Conservation (phyloP, 2,113 vertebrate species). For the Zootoca vivipara region DNA sequence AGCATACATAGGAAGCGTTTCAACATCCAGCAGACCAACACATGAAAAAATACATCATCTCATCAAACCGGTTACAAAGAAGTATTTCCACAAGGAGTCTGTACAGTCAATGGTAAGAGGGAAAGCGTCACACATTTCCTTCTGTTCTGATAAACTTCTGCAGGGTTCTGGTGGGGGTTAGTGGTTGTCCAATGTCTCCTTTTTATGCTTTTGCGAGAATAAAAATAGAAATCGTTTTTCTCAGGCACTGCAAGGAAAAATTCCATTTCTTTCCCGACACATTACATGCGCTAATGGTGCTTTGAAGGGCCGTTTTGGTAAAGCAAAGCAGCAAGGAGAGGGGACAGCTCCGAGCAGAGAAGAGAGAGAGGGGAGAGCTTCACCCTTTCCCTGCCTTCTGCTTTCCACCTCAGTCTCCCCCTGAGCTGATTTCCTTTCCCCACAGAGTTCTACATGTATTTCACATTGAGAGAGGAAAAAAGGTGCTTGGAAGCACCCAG, state of each 20-base stretch:
- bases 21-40: constrained; percentile 45
- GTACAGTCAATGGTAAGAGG: neutral
- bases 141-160: neutral
- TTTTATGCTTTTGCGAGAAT: neutral
- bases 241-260: neutral
- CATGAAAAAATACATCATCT: constrained; percentile 59
- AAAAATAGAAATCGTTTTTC: neutral
- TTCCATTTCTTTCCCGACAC: neutral
- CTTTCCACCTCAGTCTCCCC: neutral
- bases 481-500: too few relatives aligned
- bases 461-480: neutral
- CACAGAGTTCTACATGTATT: too few relatives aligned
- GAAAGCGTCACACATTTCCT: accelerated
- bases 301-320: neutral
- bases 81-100: constrained; percentile 49
- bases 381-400: too few relatives aligned
- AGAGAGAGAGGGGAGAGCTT: neutral
- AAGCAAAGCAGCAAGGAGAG: neutral
- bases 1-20: constrained; percentile 33
- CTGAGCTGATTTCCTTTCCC: neutral
- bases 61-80: constrained; percentile 42
- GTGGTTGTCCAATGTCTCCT: neutral
- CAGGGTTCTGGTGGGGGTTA: accelerated
- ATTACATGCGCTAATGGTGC: neutral
- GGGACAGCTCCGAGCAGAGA: neutral